Conservation (phyloP, 2,888 invertebrate species). For the Endomychus coccineus region DNA sequence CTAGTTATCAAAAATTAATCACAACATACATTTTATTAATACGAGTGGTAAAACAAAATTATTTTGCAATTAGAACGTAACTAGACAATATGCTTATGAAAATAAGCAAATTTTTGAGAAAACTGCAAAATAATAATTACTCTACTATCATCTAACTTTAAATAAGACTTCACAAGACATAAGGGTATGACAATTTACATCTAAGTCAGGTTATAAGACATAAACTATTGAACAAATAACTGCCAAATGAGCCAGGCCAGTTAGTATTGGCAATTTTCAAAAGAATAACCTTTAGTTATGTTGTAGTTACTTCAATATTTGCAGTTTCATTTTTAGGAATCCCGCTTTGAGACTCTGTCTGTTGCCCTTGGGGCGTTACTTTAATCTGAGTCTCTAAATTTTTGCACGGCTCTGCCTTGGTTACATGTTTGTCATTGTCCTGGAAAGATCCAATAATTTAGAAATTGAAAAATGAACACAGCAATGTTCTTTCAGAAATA, state of each 20-base stretch:
- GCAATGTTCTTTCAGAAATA: no score
- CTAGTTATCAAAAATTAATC: conserved; percentile 7
- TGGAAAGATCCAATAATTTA: conserved; percentile 44
- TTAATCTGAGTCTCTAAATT: conserved; percentile 34
- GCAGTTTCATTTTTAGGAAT: conserved; percentile 30
- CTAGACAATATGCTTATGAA: no score
- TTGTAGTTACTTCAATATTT: conserved; percentile 31
- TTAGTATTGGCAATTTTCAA: conserved; percentile 1
- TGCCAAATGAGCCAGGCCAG: conserved; percentile 6
- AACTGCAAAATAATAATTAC: no score
- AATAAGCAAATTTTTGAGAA: no score
- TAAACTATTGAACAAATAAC: conserved; percentile 5
- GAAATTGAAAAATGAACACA: no score
- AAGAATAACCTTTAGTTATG: conserved; percentile 13
- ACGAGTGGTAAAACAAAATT: background rate
- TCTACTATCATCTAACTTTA: no score
- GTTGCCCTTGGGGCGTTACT: conserved; percentile 28
- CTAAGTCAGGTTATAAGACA: conserved; percentile 2
- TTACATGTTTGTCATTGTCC: conserved; percentile 44
- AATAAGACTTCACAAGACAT: no score
- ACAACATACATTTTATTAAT: conserved; percentile 1
- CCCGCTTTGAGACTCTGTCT: conserved; percentile 30
- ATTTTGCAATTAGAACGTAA: background rate
- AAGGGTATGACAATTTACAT: no score
- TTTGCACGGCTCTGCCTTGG: conserved; percentile 42